Conservation (phyloP, 2,797 vertebrate genomes). For the Tokudaia tokunoshimensis region DNA sequence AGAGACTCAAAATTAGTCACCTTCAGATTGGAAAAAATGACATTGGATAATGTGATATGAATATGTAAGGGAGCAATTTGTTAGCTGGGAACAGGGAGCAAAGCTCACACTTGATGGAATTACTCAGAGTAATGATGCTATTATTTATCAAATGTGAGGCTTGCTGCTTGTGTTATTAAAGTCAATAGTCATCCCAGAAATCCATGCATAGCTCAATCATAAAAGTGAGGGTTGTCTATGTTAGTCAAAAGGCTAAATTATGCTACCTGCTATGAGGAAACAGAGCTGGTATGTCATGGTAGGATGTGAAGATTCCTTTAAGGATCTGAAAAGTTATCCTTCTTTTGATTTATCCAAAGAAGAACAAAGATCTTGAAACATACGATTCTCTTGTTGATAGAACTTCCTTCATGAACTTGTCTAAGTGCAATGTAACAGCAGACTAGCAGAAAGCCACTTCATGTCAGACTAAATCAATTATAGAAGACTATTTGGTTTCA, state of each 20-base stretch:
- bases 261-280: neutral
- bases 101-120: neutral
- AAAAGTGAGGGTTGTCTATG: neutral
- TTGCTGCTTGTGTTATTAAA: neutral
- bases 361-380: neutral
- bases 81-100: neutral
- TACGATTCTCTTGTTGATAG: neutral
- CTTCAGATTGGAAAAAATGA: neutral
- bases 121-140: neutral
- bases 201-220: neutral
- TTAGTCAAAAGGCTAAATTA: neutral
- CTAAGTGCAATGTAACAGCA: rapidly evolving
- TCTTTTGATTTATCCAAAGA: neutral
- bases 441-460: neutral
- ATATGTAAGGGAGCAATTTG: neutral
- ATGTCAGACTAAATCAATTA: slow-evolving; percentile 63
- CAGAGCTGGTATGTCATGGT: neutral
- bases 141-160: neutral
- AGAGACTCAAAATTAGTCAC: neutral
- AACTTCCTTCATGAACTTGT: neutral
- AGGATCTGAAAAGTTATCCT: neutral
- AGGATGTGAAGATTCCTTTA: neutral
- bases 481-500: neutral
- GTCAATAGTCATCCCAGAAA: neutral
- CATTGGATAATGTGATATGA: neutral